Evolutionary conservation across 2,797 vertebrate genomes (phyloP).

Genomic region (Poeciliopsis presidionis): DNA sequence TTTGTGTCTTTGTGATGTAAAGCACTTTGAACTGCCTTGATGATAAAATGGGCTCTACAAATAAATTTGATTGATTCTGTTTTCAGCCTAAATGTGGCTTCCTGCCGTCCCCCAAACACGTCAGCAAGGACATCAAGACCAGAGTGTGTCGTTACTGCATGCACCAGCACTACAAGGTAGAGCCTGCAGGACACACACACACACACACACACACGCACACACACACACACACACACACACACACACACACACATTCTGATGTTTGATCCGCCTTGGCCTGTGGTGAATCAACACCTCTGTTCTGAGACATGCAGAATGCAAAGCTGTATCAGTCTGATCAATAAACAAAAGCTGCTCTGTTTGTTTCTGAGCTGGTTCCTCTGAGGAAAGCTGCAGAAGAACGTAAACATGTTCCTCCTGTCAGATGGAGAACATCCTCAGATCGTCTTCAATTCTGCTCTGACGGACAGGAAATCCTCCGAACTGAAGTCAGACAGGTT

Average conservation of each 20-base stretch:
- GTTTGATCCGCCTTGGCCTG: background rate
- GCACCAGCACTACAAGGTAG: slow-evolving; percentile 98
- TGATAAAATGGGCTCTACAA: too few species aligned
- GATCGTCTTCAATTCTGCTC: background rate
- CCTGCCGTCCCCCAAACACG: slow-evolving; percentile 89
- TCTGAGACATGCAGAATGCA: slow-evolving; percentile 2
- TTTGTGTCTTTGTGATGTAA: too few species aligned
- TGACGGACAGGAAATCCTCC: background rate
- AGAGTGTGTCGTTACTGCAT: slow-evolving; percentile 97
- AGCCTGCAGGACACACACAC: background rate
- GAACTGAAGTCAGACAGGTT: background rate
- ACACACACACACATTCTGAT: background rate
- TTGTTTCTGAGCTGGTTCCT: background rate
- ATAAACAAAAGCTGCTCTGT: background rate
- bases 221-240: background rate
- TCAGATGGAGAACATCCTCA: background rate
- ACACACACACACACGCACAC: background rate
- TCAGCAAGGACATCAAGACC: slow-evolving; percentile 93
- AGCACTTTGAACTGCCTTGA: too few species aligned
- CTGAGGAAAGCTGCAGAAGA: background rate
- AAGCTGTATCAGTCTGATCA: background rate
- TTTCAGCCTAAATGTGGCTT: slow-evolving; percentile 96
- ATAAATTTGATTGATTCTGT: slow-evolving; percentile 3
- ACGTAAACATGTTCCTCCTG: background rate
- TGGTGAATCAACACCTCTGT: background rate